Base-by-base conservation (phyloP, 2,113 vertebrate species). In the Oncorhynchus gorbuscha region DNA sequence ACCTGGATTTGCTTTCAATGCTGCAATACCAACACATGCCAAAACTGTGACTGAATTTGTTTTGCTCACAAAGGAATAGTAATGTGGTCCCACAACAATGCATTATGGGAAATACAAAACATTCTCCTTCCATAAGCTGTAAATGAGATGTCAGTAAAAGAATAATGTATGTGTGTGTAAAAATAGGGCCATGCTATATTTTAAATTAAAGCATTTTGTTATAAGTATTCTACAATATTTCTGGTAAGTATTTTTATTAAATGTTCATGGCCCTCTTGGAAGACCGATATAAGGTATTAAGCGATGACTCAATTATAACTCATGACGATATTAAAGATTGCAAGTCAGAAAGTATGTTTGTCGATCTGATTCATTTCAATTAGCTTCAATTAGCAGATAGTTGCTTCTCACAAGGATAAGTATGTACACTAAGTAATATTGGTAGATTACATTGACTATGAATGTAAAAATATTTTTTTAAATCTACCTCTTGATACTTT, bases 71-170 rank as follows among this genome's bases (percentile, higher is more conserved):
- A 80, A 85, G 79, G 45, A 69, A 85, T 73, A 59, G 48, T 76
- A 83, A 87, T 80, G 87, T 85, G 26, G 69, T 86, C 84, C 77
- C 80, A 81, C 80, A 35, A 81, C 81, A 35, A 51, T 24, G 45
- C 45, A 81, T 85, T 48, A 76, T 72, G 67, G 24, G 76, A 81
- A 78, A 75, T 72, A 74, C 68, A 83, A 83, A 13, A 69, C 82
- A 80, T 80, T 78, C 76, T 89, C 80, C 88, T 90, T 87, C 89
- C 79, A 76, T 77, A 69, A 84, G 78, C 81, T 85, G 86, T 90
- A 85, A 85, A 88, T 85, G 85, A 83, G 81, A 89, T 88, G 84
- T 90, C 85, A 87, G 84, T 79, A 85, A 88, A 88, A 90, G 88
- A 91, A 89, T 92, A 90, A 86, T 75, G 76, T 90, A 51, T 51